Evolutionary conservation across 2,113 vertebrate species (phyloP).

Genomic region (Colinus virginianus): DNA sequence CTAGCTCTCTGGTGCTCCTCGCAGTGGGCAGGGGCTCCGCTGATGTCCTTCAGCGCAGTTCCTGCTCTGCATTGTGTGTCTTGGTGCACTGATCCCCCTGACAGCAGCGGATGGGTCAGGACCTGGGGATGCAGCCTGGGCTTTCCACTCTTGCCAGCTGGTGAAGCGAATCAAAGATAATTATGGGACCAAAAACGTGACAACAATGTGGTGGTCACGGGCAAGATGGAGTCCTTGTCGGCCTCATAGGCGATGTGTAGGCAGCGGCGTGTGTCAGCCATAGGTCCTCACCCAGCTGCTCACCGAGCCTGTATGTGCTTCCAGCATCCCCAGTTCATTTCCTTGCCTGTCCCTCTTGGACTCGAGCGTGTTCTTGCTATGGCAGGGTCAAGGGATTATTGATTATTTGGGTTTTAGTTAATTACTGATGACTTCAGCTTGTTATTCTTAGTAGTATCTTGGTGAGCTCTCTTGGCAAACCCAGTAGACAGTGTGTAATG

Average conservation of each 20-base stretch:
- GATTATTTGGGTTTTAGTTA: slow-evolving; percentile 45
- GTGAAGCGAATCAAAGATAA: neutral
- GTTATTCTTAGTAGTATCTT: neutral
- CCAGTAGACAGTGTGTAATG: neutral
- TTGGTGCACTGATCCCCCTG: neutral
- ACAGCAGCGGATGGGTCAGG: neutral
- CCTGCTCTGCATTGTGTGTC: neutral
- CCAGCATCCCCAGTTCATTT: neutral
- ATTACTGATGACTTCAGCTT: slow-evolving; percentile 24
- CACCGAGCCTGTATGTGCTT: neutral
- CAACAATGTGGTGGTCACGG: neutral
- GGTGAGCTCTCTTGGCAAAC: neutral
- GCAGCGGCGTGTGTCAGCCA: neutral
- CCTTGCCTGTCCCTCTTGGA: neutral
- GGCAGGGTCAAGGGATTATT: neutral
- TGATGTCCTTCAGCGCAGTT: accelerated
- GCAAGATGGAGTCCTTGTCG: neutral
- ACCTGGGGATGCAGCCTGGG: neutral
- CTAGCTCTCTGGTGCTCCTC: neutral
- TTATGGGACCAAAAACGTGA: neutral
- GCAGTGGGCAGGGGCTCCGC: neutral
- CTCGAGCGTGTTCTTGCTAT: neutral
- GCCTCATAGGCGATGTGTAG: neutral
- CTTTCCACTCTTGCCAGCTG: neutral
- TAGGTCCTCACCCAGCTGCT: neutral